Evolutionary conservation across 2,888 invertebrate genomes (phyloP), one percentile per base, ranked within the genome.

Genomic region (Harpalus rubripes): DNA sequence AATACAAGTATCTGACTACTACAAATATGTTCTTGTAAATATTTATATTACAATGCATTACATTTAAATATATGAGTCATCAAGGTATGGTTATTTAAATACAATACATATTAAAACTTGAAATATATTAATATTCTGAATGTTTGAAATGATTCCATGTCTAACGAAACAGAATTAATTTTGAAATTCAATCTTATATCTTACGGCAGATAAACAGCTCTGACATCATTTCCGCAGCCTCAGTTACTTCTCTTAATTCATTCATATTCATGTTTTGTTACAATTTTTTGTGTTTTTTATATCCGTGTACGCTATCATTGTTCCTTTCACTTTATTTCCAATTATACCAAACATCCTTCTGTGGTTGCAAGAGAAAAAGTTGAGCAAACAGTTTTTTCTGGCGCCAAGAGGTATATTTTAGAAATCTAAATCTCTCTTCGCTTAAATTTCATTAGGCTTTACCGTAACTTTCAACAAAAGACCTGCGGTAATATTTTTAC

Each of bases 161-260:
- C 68, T n/a, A 68, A 39, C 58, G 44, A 72, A 18, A 72, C 44
- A 61, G 76, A 83, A 76, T 74, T 83, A 76, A 76, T 74, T 74
- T 58, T 76, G 83, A 83, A 83, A 83, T 76, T 83, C 26, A 83
- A 83, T 83, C 83, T 83, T 12, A 26, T 39, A 83, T 83, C 83
- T 83, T 12, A 26, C 61, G 12, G 52, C 26, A 68, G 26, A 32
- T 68, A 81, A 80, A 39, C 56, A 72, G 52, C 44, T 81, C 81
- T 81, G 81, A 81, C 81, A 81, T 81, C 81, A 82, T 74, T 82
- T 82, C 82, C 82, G 72, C 18, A 44, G 68, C 74, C 82, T 82
- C 18, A 44, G 68, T 39, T 68, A 68, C 68, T 39, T 65, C 68
- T 68, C 65, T 81, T 81, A 61, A 39, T 82, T 82, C 74, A 82